These are phyloP conservation scores for Entomyzon cyanotis DNA, from an alignment of 2,113 vertebrate species.

Conservation along the genomic window DNA sequence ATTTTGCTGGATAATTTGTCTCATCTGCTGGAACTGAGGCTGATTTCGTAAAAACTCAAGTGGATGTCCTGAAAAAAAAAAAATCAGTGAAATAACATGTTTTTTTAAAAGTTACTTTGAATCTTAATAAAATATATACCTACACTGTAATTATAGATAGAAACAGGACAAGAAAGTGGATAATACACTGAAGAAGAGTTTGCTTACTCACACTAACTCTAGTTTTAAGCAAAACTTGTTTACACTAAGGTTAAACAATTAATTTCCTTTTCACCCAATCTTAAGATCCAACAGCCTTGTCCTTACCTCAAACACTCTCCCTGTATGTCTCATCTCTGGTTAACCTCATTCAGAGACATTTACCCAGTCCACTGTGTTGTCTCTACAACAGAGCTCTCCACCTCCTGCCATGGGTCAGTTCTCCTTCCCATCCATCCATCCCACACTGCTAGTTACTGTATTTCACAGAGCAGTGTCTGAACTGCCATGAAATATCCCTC, in stretches of 20 bases:
- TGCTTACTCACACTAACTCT: not conserved
- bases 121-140: not conserved
- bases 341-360: not conserved
- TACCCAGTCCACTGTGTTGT: not conserved
- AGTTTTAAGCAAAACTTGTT: not conserved
- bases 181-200: not conserved
- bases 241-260: not conserved
- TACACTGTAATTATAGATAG: not conserved
- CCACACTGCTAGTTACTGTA: not conserved
- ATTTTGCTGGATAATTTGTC: slow-evolving; percentile 97
- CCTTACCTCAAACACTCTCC: not conserved
- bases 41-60: slow-evolving; percentile 93
- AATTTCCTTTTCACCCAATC: not conserved
- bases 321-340: not conserved
- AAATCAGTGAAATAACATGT: not conserved
- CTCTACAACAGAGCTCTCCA: not conserved
- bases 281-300: not conserved
- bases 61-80: slow-evolving; percentile 82
- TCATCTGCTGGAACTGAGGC: slow-evolving; percentile 96
- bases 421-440: not conserved
- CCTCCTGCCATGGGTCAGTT: not conserved
- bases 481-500: not conserved
- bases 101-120: not conserved
- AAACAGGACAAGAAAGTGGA: not conserved
- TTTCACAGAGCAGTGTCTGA: not conserved